Base-by-base conservation (phyloP, 2,888 invertebrate species). In the Calephelis perditalis region DNA sequence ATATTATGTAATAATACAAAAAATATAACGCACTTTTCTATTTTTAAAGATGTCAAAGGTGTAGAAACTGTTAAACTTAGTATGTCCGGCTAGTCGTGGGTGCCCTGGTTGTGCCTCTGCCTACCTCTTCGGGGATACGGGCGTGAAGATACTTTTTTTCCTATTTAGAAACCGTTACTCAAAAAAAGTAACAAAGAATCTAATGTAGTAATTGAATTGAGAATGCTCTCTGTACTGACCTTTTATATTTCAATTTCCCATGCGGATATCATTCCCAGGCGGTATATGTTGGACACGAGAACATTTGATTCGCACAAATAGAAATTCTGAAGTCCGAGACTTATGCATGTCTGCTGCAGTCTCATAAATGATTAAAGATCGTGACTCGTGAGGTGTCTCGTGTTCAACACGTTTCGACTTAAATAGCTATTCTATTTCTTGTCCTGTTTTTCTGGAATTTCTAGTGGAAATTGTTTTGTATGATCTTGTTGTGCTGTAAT, bases 261-360 rank as follows among this genome's bases (percentile, higher is more conserved):
- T 58, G 58, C 58, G 46, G 26, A 49, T 49, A 45, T 46, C 36
- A 37, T 60, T 60, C 70, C 73, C 72, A 71, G 74, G 76, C 66
- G 78, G 76, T 78, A 79, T 66, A 54, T 65, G 62, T 66, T 60
- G 64, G 59, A 45, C 58, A 59, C 67, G 77, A 76, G 60, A 74
- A 73, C 73, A 79, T 81, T 78, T 77, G 76, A 79, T 81, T 76
- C 77, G 77, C 77, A 77, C 77, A 82, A 83, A 84, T 77, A 81
- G 79, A 79, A 82, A 79, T 81, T 78, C 78, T 79, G 73, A 71
- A 70, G 72, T 75, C 73, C 52, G 73, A 73, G 72, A 66, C 63
- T 67, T 67, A 61, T 66, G 64, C 67, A 65, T 69, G 67, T 68
- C 66, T 67, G 68, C 66, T 63, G 65, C 62, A 57, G 62, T 66